Evolutionary conservation across 2,888 invertebrate species (phyloP).

Genomic region (Hirtodrosophila duncani): DNA sequence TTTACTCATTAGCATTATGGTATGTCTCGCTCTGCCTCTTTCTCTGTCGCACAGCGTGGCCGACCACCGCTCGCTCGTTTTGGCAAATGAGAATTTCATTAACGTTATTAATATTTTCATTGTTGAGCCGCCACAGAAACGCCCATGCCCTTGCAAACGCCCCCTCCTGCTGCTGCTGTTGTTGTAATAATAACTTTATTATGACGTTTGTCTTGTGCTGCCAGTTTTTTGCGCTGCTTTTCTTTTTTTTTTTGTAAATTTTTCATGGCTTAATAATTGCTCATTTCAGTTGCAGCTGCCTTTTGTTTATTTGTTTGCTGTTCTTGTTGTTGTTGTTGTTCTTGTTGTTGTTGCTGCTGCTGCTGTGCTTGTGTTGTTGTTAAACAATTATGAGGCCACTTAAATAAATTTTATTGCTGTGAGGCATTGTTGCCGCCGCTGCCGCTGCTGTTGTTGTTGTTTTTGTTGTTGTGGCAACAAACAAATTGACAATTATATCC

Average conservation of each 20-base stretch:
- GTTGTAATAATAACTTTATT: conserved; percentile 56
- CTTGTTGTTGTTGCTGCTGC: conserved; percentile 24
- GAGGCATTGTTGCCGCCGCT: conserved; percentile 45
- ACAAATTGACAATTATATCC: conserved; percentile 60
- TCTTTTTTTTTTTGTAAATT: conserved; percentile 48
- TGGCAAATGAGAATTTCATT: conserved; percentile 64
- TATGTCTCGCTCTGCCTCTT: conserved; percentile 32
- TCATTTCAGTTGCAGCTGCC: conserved; percentile 63
- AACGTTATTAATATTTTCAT: conserved; percentile 69
- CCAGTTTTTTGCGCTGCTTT: neutral
- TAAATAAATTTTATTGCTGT: conserved; percentile 66
- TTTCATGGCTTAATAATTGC: conserved; percentile 67
- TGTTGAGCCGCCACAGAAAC: conserved; percentile 35
- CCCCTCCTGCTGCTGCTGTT: neutral
- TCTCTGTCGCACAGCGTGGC: conserved; percentile 10
- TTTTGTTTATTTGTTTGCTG: conserved; percentile 44
- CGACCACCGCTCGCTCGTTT: neutral
- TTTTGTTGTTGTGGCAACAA: conserved; percentile 29
- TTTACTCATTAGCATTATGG: conserved; percentile 60
- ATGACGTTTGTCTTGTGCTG: conserved; percentile 43
- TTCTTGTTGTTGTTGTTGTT: conserved; percentile 14
- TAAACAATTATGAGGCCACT: conserved; percentile 67
- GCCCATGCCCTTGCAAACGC: neutral
- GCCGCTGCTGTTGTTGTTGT: neutral
- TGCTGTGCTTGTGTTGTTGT: conserved; percentile 40